phyloP scores from a whole-genome alignment of 2,797 vertebrate species.

The Amazona finschi region DNA sequence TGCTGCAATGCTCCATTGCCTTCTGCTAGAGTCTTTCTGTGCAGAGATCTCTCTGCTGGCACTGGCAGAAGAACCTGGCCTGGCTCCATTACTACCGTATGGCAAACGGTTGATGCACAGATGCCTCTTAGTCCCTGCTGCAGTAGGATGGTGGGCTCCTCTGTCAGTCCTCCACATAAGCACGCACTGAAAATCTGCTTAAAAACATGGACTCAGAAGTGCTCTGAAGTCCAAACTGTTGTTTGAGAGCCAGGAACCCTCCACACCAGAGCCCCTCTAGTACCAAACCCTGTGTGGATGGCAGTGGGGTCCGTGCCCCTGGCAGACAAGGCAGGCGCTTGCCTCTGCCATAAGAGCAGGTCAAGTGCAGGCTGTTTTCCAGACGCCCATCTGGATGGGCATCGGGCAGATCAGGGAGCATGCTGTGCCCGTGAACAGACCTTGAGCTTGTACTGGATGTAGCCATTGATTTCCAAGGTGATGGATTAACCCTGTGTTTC shows the following conservation, averaged over 20 bases:
- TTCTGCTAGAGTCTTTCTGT: background rate
- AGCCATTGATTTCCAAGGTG: background rate
- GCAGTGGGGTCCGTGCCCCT: fast-evolving
- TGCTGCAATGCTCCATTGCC: background rate
- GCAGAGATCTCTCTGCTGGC: background rate
- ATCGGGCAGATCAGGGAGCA: fast-evolving
- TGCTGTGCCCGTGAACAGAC: background rate
- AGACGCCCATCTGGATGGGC: background rate
- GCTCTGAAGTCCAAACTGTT: background rate
- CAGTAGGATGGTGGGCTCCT: background rate
- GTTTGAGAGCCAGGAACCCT: background rate
- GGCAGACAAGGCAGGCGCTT: background rate
- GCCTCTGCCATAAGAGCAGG: background rate
- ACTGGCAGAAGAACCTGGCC: background rate
- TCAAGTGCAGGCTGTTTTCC: background rate
- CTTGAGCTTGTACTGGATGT: background rate
- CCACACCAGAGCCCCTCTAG: background rate
- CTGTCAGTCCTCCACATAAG: background rate
- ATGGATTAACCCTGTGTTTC: background rate
- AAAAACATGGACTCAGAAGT: background rate
- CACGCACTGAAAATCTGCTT: background rate
- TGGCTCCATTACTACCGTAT: background rate
- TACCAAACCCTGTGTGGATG: too few relatives aligned
- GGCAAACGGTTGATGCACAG: background rate
- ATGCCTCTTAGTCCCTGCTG: background rate